phyloP scores from a whole-genome alignment of 2,113 vertebrate genomes.

The Ameiurus melas region DNA sequence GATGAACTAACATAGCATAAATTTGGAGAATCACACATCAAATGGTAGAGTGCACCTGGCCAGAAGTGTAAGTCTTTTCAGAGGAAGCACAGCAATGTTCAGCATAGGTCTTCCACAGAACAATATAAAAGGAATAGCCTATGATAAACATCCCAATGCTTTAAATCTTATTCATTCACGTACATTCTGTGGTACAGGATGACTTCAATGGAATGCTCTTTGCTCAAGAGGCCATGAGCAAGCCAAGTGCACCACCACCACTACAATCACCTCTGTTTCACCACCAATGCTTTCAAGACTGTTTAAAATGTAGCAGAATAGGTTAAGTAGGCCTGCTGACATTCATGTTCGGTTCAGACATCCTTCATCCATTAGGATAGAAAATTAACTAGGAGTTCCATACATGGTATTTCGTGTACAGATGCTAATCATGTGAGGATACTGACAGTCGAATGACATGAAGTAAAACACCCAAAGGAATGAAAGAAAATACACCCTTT shows the following conservation, averaged over 20 bases:
- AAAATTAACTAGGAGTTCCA: background rate
- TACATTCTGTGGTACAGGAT: conserved; percentile 35
- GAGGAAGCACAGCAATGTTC: background rate
- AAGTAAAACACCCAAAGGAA: conserved; percentile 11
- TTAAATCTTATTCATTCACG: conserved; percentile 23
- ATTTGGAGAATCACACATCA: background rate
- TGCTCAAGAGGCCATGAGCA: conserved; percentile 46
- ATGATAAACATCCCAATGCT: conserved; percentile 15
- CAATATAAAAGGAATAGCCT: background rate
- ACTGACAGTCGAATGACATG: background rate
- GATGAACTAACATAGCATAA: background rate
- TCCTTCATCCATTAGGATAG: background rate
- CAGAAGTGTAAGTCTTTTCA: background rate
- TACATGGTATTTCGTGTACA: background rate
- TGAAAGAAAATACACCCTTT: conserved; percentile 4
- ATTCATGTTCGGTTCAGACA: background rate
- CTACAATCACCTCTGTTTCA: conserved; percentile 55
- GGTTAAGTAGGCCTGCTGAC: background rate
- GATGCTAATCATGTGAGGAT: background rate
- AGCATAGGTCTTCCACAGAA: background rate
- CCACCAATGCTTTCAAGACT: background rate
- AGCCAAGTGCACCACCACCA: conserved; percentile 41
- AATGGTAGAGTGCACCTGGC: background rate
- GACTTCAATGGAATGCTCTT: conserved; percentile 66
- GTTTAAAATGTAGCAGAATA: background rate